These are phyloP conservation scores for Myotis planiceps DNA, from an alignment of 2,797 vertebrate species.

Conservation along the genomic window DNA sequence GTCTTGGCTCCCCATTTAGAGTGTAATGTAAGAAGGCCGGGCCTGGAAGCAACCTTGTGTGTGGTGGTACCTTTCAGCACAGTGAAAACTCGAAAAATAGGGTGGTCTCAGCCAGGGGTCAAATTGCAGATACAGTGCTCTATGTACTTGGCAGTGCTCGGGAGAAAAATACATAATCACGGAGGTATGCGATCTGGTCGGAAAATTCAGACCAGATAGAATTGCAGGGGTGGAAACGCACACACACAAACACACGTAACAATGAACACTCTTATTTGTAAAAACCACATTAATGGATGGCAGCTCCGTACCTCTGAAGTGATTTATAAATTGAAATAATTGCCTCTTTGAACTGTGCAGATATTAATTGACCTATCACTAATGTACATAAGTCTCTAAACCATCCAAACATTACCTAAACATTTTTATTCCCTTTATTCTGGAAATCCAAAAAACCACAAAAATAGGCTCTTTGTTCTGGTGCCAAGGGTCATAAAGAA, in stretches of 20 bases:
- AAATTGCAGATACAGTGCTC: conserved; percentile 75
- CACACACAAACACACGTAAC: conserved; percentile 66
- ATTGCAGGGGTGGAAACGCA: conserved; percentile 55
- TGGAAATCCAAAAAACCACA: conserved; percentile 68
- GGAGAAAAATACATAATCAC: conserved; percentile 83
- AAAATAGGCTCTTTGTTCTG: conserved; percentile 77
- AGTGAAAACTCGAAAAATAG: conserved; percentile 62
- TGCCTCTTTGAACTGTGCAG: conserved; percentile 79
- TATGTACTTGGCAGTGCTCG: conserved; percentile 76
- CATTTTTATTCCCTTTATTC: conserved; percentile 65
- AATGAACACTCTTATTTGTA: conserved; percentile 75
- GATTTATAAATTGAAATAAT: conserved; percentile 85
- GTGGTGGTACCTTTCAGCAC: conserved; percentile 52
- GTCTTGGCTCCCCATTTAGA: conserved; percentile 33
- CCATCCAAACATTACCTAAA: conserved; percentile 75
- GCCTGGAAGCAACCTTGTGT: conserved; percentile 20
- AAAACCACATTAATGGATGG: conserved; percentile 78
- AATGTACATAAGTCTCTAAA: conserved; percentile 43
- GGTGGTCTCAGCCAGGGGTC: conserved; percentile 78
- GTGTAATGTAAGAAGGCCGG: conserved; percentile 50
- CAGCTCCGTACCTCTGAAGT: conserved; percentile 71
- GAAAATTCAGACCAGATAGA: conserved; percentile 80
- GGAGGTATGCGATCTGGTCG: conserved; percentile 75
- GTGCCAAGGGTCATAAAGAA: conserved; percentile 78
- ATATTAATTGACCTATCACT: conserved; percentile 81